A percentile compares a stretch with the other conserved stretches of the same genome.
Conservation (phyloP, 2,888 invertebrate species). For the Salticus scenicus region DNA sequence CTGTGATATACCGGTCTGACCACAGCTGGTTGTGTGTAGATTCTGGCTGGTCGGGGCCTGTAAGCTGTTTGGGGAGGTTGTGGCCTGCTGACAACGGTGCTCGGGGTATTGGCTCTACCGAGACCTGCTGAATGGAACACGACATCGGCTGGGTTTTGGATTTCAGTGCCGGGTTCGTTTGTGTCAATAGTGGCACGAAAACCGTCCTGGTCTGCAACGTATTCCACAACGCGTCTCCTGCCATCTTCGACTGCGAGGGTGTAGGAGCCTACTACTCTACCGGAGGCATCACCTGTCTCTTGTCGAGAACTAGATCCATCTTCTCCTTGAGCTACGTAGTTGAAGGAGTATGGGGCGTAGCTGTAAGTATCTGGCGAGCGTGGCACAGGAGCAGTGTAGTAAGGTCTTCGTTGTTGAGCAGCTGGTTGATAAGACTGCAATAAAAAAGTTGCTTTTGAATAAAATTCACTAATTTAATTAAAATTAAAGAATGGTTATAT, state of each 20-base stretch:
- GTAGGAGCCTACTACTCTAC: constrained; percentile 67
- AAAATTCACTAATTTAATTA: too few species aligned
- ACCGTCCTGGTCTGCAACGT: constrained; percentile 65
- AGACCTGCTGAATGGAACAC: constrained; percentile 56
- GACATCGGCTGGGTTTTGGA: constrained; percentile 58
- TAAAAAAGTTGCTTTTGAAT: too few species aligned
- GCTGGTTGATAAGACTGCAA: constrained; percentile 47
- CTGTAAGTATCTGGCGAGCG: constrained; percentile 44
- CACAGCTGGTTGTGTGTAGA: constrained; percentile 39
- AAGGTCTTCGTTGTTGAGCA: constrained; percentile 50
- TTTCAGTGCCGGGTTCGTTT: constrained; percentile 60
- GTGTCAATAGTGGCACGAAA: constrained; percentile 61
- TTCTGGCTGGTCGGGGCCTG: constrained; percentile 38
- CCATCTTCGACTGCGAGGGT: constrained; percentile 67
- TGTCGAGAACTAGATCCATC: constrained; percentile 68
- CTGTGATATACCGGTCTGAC: constrained; percentile 23
- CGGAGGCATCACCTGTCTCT: constrained; percentile 56
- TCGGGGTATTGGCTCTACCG: not conserved
- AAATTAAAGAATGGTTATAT: too few species aligned
- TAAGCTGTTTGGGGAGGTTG: constrained; percentile 25
- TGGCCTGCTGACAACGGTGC: constrained; percentile 5
- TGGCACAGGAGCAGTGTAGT: constrained; percentile 30
- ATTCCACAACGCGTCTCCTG: constrained; percentile 60
- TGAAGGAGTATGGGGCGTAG: constrained; percentile 65
- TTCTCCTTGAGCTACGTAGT: constrained; percentile 63